Base-by-base conservation (phyloP, 2,797 vertebrate species). In the Arnoldichthys spilopterus region DNA sequence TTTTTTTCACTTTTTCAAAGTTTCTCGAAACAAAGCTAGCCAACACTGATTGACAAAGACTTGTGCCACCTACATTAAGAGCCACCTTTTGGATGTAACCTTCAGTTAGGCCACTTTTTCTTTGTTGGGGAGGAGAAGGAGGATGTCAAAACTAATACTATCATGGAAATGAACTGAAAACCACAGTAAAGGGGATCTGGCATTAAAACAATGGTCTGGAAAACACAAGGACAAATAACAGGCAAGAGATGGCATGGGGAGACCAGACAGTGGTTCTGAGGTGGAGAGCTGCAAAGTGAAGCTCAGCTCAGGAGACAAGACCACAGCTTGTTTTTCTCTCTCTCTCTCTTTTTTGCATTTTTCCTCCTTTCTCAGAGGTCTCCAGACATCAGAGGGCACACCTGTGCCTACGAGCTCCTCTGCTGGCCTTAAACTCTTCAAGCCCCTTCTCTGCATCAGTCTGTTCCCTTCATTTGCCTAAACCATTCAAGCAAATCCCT, bases 401-500 rank as follows among this genome's bases (percentile, higher is more conserved):
- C 28, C 45, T 16, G 16, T 51, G 67, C 61, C 53, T 72, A 51
- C 72, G 72, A 49, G 53, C 82, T 76, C 81, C 77, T 70, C 71
- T 77, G 4, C 58, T 26, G 20, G 28, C 63, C 66, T 49, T 76
- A 58, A 51, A 49, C 20, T 72, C 67, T 56, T 74, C 64, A 20
- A 62, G 30, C 68, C 49, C 28, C 68, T 34, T 18, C 20, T 18
- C 37, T 68, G 18, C n/a, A 30, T 37, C 22, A 43, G 63, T 67
- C 40, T 85, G 53, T 83, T 56, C 85, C 85, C 80, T 85, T 85
- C 85, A 76, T 78, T 77, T 32, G n/a, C 73, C 77, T 79, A 73
- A 43, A 83, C 88, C 73, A 53, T 85, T 67, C 51, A 86, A 82
- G 22, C 84, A 90, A 91, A 91, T 91, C 90, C 90, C 93, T 86